phyloP scores from a whole-genome alignment of 2,113 vertebrate genomes.

The Cygnus buccinator region DNA sequence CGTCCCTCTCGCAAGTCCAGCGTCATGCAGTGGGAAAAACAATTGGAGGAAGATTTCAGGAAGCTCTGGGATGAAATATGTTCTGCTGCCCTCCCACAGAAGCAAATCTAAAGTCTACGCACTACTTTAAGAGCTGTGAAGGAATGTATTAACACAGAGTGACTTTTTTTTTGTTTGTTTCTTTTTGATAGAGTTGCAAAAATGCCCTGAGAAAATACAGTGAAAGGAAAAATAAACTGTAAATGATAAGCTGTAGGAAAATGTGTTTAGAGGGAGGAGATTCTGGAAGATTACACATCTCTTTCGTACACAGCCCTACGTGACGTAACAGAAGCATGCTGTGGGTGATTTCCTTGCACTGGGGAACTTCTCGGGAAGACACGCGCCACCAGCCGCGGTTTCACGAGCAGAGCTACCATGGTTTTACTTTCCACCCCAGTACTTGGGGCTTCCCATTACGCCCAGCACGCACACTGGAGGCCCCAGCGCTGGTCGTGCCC shows the following conservation, averaged over 20 bases:
- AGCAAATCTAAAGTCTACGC: background rate
- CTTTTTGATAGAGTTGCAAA: background rate
- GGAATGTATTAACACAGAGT: background rate
- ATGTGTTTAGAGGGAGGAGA: background rate
- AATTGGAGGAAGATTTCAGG: background rate
- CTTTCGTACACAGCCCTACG: background rate
- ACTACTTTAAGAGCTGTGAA: background rate
- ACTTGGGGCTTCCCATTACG: background rate
- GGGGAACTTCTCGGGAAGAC: background rate
- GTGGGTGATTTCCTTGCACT: background rate
- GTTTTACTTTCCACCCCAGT: background rate
- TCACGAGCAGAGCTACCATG: background rate
- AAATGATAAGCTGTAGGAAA: background rate
- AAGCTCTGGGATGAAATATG: background rate
- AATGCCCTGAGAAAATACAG: background rate
- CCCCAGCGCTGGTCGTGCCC: too few species aligned
- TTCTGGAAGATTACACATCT: background rate
- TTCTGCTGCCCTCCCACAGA: background rate
- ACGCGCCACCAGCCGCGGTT: fast-evolving
- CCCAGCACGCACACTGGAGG: too few species aligned
- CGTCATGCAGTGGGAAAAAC: background rate
- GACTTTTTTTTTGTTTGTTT: background rate
- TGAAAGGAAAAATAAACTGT: background rate
- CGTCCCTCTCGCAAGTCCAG: background rate
- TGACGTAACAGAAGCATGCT: background rate